Evolutionary conservation across 2,113 vertebrate genomes (phyloP), one percentile per base, ranked within the genome.

Genomic region (Piprites chloris): DNA sequence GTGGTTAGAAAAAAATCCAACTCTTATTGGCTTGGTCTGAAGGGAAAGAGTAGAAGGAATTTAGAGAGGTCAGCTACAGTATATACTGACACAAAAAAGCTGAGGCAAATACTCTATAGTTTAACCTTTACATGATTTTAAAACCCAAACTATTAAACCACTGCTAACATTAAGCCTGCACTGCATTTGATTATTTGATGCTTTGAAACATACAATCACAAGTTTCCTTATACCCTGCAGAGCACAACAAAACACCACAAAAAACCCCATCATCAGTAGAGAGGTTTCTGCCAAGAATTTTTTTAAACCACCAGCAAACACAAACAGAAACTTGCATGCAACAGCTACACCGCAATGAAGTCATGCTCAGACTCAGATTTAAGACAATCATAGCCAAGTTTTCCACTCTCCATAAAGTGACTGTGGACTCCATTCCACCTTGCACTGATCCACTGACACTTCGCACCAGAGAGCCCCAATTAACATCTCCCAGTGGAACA

Each of bases 151-250:
- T 92, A 49, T 90, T 90, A 98, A 98, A 98, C 95, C 93, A 97
- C 85, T 96, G 88, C 94, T 91, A 93, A 94, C 53, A 61, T 88
- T 86, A 89, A 69, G 80, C 91, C 81, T 65, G 94, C 92, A 89
- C 95, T 97, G 73, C 73, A 79, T 92, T 97, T 97, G 94, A 98
- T 97, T 97, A 97, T 96, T 95, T 97, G 90, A 88, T 82, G 61
- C 87, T 91, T 95, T 94, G 75, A 97, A 94, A 97, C 52, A 56
- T 32, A 91, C 42, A 84, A 96, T 97, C 94, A 96, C 93, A 97
- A 97, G 91, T 80, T 97, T 97, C 96, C 93, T 97, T 72, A 55
- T 72, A 97, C 91, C 77, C 96, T 98, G 96, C 79, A 94, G 97
- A 98, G 96, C 86, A 97, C 93, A 95, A 87, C 69, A 97, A 97